Evolutionary conservation across 23 tunicate species (phyloP).

Genomic region (Styela plicata): DNA sequence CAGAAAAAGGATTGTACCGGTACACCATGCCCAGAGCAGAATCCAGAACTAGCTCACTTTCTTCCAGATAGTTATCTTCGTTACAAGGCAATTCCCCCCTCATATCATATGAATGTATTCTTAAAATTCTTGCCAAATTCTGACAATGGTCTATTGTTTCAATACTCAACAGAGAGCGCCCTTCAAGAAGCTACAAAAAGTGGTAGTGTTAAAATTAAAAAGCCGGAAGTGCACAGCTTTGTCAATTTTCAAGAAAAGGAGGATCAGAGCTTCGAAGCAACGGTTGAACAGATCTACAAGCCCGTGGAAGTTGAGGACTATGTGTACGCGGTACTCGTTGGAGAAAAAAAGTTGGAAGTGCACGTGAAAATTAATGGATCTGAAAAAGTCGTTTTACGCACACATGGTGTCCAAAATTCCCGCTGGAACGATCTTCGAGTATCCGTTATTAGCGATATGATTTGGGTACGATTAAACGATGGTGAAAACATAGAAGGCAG

Average conservation of each 20-base stretch:
- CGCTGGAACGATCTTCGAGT: slow-evolving; percentile 14
- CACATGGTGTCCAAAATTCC: background rate
- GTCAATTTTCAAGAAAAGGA: background rate
- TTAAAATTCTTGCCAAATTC: slow-evolving; percentile 10
- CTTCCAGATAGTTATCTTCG: slow-evolving; percentile 15
- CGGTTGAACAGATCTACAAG: background rate
- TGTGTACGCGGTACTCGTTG: background rate
- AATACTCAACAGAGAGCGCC: background rate
- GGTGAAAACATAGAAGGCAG: slow-evolving; percentile 10
- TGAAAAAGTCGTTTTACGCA: background rate
- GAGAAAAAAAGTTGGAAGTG: background rate
- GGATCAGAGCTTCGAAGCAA: background rate
- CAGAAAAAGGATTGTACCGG: background rate
- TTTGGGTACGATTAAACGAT: slow-evolving; percentile 6
- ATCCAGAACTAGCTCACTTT: slow-evolving; percentile 1
- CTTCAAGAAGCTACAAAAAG: slow-evolving; percentile 1
- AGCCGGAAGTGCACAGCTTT: background rate
- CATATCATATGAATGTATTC: background rate
- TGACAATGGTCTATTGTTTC: slow-evolving; percentile 5
- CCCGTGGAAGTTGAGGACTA: background rate
- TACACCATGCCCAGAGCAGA: background rate
- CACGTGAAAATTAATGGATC: slow-evolving; percentile 13
- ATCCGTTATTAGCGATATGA: background rate
- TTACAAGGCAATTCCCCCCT: background rate
- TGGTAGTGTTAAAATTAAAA: slow-evolving; percentile 11